These are phyloP conservation scores for Amitus sp. DNA, from an alignment of 2,888 invertebrate species.

Conservation along the genomic window DNA sequence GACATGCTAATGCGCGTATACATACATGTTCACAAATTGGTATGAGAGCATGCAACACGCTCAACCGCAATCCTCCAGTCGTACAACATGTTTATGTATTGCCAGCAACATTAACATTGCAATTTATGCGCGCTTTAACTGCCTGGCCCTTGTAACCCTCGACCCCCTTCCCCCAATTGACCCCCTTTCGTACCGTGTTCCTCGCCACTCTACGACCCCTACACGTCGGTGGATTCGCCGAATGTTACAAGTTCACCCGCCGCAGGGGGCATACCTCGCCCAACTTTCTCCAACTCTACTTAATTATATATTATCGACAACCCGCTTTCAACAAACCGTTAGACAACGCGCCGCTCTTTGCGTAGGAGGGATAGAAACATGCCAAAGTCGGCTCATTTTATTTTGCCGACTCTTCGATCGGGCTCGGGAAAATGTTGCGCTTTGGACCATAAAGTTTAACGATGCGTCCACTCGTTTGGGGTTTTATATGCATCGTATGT, in stretches of 20 bases:
- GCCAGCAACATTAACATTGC: slow-evolving; percentile 61
- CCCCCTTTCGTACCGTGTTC: slow-evolving; percentile 9
- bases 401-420: not conserved
- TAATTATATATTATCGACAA: slow-evolving; percentile 16
- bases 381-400: slow-evolving; percentile 2
- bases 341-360: slow-evolving; percentile 5
- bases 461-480: not conserved
- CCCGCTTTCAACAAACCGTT: not conserved
- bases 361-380: slow-evolving; percentile 6
- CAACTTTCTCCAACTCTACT: slow-evolving; percentile 11
- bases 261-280: slow-evolving; percentile 43
- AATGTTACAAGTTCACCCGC: slow-evolving; percentile 57
- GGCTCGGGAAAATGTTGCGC: not conserved
- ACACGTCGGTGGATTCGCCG: slow-evolving; percentile 58
- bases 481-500: not conserved
- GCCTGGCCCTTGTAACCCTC: slow-evolving; percentile 23
- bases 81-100: slow-evolving; percentile 63
- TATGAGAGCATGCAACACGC: slow-evolving; percentile 34
- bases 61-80: slow-evolving; percentile 56
- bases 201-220: slow-evolving; percentile 13
- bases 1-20: slow-evolving; percentile 33
- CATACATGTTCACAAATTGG: slow-evolving; percentile 37
- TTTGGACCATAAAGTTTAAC: slow-evolving; percentile 2
- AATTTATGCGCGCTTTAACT: slow-evolving; percentile 62
- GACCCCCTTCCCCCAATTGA: slow-evolving; percentile 3